phyloP scores from a whole-genome alignment of 2,888 invertebrate genomes.

The Omphaloscelis lunosa region DNA sequence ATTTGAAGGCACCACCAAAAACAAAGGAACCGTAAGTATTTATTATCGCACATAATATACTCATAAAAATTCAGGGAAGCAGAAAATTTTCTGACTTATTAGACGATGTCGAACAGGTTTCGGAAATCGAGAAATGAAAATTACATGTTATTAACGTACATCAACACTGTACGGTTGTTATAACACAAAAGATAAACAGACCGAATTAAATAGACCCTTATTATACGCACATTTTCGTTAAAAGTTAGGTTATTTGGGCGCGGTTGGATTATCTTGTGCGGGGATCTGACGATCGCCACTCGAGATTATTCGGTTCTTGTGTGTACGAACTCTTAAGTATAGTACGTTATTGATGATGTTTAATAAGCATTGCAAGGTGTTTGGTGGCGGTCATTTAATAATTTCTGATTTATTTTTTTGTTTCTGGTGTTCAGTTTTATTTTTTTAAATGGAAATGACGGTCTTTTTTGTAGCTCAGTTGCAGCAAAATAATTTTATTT shows the following conservation, averaged over 20 bases:
- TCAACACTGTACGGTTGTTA: constrained; percentile 88
- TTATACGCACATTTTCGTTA: constrained; percentile 87
- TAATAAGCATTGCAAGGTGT: constrained; percentile 69
- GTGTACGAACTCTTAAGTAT: constrained; percentile 71
- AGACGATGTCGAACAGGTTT: constrained; percentile 85
- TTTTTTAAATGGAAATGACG: constrained; percentile 27
- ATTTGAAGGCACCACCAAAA: constrained; percentile 62
- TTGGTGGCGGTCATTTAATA: constrained; percentile 53
- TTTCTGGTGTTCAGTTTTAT: not conserved
- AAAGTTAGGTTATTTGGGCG: constrained; percentile 85
- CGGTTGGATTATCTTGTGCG: constrained; percentile 80
- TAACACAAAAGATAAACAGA: constrained; percentile 90
- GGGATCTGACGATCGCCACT: constrained; percentile 81
- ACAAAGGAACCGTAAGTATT: constrained; percentile 75
- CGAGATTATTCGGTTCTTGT: constrained; percentile 83
- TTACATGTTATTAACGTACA: constrained; percentile 89
- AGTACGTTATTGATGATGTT: constrained; percentile 67
- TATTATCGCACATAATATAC: constrained; percentile 75
- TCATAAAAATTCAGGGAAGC: constrained; percentile 84
- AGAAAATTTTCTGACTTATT: constrained; percentile 83
- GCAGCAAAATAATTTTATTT: not conserved
- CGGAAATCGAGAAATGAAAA: constrained; percentile 87
- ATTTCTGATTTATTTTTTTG: constrained; percentile 53
- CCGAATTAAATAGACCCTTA: constrained; percentile 88
- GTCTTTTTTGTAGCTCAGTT: not conserved